A percentile compares a stretch with the other conserved stretches of the same genome.
These are phyloP conservation scores for Crotalus horridus DNA, from an alignment of 2,113 vertebrate species.

Conservation along the genomic window DNA sequence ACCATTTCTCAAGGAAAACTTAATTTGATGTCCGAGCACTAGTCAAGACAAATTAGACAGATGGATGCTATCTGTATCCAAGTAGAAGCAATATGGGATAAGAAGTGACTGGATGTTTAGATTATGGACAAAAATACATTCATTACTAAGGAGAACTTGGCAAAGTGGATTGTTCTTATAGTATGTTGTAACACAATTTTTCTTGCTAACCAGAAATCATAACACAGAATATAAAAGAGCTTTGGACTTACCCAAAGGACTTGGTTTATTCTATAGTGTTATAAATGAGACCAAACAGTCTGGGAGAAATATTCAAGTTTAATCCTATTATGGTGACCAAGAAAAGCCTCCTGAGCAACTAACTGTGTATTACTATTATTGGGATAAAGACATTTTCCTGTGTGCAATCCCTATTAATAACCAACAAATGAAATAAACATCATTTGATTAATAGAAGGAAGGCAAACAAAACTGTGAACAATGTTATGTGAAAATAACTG, in stretches of 20 bases:
- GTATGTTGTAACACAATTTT: not conserved
- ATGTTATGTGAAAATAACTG: not conserved
- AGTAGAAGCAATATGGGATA: not conserved
- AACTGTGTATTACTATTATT: not conserved
- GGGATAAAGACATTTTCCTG: not conserved
- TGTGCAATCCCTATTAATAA: not conserved
- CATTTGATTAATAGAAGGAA: not conserved
- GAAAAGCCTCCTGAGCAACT: not conserved
- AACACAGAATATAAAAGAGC: not conserved
- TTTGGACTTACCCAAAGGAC: not conserved
- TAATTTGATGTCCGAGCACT: slow-evolving; percentile 28
- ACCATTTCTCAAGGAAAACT: not conserved
- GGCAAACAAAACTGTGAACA: not conserved
- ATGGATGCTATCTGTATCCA: slow-evolving; percentile 15
- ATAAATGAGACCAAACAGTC: not conserved
- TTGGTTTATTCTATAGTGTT: not conserved
- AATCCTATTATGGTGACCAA: not conserved
- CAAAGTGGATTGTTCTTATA: slow-evolving; percentile 4
- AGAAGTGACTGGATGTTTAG: slow-evolving; percentile 2
- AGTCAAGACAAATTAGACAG: slow-evolving; percentile 24
- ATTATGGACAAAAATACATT: slow-evolving; percentile 8
- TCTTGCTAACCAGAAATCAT: not conserved
- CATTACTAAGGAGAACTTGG: not conserved
- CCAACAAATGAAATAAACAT: not conserved
- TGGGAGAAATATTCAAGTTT: not conserved